Evolutionary conservation across 2,888 invertebrate genomes (phyloP), one percentile per base, ranked within the genome.

Genomic region (Drosophila mayaguana): DNA sequence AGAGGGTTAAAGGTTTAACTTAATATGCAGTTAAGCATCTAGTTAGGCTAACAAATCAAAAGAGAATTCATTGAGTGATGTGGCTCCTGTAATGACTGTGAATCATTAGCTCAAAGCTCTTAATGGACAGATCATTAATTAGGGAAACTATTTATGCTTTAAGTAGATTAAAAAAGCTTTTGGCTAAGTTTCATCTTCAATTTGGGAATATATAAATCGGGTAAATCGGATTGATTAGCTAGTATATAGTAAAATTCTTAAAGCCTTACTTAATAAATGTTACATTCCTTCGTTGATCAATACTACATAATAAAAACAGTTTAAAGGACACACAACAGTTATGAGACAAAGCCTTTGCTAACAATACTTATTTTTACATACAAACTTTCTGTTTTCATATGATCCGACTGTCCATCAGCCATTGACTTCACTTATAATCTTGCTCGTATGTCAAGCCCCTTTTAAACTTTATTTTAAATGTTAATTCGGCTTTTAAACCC

Each of bases 21-120:
- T 12, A 59, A 11, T 22, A 32, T 11, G n/a, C 28, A 50, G 40
- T 60, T 73, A 73, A 72, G 40, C 63, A 62, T 43, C 71, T 34
- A 53, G 51, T 55, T 51, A 38, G 18, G n/a, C 36, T 18, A 18
- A 25, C 54, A 16, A 40, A 45, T 46, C 34, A 34, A 68, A 57
- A 43, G 53, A 12, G 32, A n/a, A 45, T 43, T 55, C 16, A 46
- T 55, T 50, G 25, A 40, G 11, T 38, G 20, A 9, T 3, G 36
- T 57, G 51, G 50, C 22, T 38, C 0, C 8, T 25, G 34, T n/a
- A 5, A 34, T 12, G 45, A 16, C 18, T 22, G 20, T 7, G 6
- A 20, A 3, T 3, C 11, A 32, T 59, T 38, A 18, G 5, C 5
- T 18, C 16, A n/a, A 18, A 18, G 38, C 7, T 16, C 9, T 16